Percentiles rank a stretch among this genome's conserved stretches.
Evolutionary conservation across 2,888 invertebrate species (phyloP).

Genomic region (Erebia aethiops): DNA sequence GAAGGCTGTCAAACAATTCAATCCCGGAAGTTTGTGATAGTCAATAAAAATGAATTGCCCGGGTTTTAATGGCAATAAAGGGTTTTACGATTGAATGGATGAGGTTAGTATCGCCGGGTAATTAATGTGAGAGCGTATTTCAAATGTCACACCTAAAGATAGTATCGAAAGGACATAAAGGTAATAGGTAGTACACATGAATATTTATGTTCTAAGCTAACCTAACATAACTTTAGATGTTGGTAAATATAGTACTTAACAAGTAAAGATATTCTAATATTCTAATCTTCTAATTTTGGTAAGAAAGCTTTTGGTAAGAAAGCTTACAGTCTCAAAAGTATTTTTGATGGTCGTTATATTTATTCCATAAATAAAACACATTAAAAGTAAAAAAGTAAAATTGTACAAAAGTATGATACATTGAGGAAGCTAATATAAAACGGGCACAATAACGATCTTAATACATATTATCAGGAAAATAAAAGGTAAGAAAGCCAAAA

Average conservation of each 20-base stretch:
- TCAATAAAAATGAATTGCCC: constrained; percentile 9
- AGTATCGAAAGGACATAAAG: no score
- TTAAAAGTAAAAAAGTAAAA: no score
- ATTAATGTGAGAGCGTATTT: constrained; percentile 28
- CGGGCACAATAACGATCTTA: background rate
- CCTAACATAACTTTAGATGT: no score
- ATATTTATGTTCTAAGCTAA: no score
- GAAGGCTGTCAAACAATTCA: background rate
- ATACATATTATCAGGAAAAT: constrained; percentile 8
- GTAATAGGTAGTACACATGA: no score
- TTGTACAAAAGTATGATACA: background rate
- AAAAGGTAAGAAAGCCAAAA: background rate
- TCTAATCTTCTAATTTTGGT: no score
- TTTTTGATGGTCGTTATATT: no score
- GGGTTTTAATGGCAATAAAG: constrained; percentile 3
- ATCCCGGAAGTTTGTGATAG: constrained; percentile 7
- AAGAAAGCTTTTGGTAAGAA: no score
- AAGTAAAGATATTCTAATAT: no score
- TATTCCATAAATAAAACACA: no score
- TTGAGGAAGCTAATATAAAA: background rate
- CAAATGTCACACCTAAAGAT: background rate
- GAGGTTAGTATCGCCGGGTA: constrained; percentile 49
- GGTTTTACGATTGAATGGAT: constrained; percentile 38
- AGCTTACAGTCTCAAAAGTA: no score
- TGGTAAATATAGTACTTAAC: no score